Evolutionary conservation across 2,888 invertebrate species (phyloP), one percentile per base, ranked within the genome.

Genomic region (Alviniconcha strummeri): DNA sequence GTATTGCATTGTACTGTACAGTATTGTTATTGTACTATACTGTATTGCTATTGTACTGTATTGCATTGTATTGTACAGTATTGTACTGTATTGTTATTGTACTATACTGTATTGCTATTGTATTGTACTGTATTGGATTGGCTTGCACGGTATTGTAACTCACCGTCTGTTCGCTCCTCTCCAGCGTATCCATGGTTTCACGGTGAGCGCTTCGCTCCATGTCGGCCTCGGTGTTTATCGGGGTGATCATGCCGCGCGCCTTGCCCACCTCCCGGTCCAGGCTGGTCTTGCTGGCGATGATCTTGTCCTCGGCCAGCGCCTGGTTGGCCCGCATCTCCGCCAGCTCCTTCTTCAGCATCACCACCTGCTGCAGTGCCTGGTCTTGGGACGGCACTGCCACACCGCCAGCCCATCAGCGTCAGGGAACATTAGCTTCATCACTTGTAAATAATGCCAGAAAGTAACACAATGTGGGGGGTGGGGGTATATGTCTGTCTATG

Each of bases 301-400:
- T 87, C 60, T 86, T 87, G 80, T 91, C 90, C 82, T 91, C 91
- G 3, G 90, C 85, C 67, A 91, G 84, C 4, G 90, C 90, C 86
- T 93, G 92, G 83, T 90, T 91, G 76, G 91, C 92, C 82, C 92
- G 86, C 89, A 93, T 90, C 86, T 93, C 93, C 7, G 93, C 93
- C 83, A 94, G 86, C 86, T 94, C 93, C 87, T 93, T 93, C 90
- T 93, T 93, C 78, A 94, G 88, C 83, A 92, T 85, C 80, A 93
- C 90, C 64, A 93, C 93, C 84, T 93, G 93, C 82, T 93, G 93
- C 55, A 93, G 86, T 7, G 93, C 93, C 83, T 93, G 92, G 85
- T 93, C 93, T 60, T 93, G 91, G 72, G 90, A 91, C 17, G 93
- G 92, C 80, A 93, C 93, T 93, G 87, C 6, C 52, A 64, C 19